These are phyloP conservation scores for Plectus sambesii DNA, from an alignment of 1,140 invertebrate genomes.

Conservation along the genomic window DNA sequence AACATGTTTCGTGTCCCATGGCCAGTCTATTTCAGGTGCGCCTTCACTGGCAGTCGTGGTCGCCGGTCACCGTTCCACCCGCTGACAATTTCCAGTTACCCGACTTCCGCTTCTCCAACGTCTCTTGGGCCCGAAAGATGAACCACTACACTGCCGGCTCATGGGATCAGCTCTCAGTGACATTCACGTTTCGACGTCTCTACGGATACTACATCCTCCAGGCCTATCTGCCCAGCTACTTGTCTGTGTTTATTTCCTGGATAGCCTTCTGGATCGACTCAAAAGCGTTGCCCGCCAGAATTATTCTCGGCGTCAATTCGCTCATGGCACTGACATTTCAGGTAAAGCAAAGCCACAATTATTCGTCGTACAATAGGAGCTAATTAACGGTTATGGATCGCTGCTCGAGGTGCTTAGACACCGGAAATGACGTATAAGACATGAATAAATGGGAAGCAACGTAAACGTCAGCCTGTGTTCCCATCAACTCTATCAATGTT, in stretches of 20 bases:
- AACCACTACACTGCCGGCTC: slow-evolving; percentile 25
- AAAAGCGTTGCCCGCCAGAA: slow-evolving; percentile 31
- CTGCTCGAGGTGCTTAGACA: too few species aligned
- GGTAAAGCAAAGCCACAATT: slow-evolving; percentile 17
- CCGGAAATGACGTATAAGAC: too few species aligned
- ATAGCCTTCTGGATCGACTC: slow-evolving; percentile 33
- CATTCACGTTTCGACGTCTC: slow-evolving; percentile 32
- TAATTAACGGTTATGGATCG: too few species aligned
- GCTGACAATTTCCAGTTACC: slow-evolving; percentile 29
- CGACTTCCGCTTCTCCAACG: slow-evolving; percentile 32
- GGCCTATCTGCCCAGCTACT: slow-evolving; percentile 31
- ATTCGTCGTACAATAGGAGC: too few species aligned
- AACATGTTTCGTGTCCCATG: too few species aligned
- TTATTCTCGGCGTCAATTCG: slow-evolving; percentile 33
- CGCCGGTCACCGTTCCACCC: slow-evolving; percentile 29
- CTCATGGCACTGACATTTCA: slow-evolving; percentile 22
- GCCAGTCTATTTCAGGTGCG: too few species aligned
- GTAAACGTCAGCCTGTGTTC: too few species aligned
- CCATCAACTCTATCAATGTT: too few species aligned
- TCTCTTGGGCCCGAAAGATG: slow-evolving; percentile 22
- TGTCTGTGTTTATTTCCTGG: slow-evolving; percentile 39
- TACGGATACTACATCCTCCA: slow-evolving; percentile 34
- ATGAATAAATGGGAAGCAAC: too few species aligned
- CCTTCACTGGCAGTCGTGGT: slow-evolving; percentile 29
- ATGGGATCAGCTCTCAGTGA: slow-evolving; percentile 23